Conservation (phyloP, 1,140 invertebrate genomes). For the Onthophagus taurus region DNA sequence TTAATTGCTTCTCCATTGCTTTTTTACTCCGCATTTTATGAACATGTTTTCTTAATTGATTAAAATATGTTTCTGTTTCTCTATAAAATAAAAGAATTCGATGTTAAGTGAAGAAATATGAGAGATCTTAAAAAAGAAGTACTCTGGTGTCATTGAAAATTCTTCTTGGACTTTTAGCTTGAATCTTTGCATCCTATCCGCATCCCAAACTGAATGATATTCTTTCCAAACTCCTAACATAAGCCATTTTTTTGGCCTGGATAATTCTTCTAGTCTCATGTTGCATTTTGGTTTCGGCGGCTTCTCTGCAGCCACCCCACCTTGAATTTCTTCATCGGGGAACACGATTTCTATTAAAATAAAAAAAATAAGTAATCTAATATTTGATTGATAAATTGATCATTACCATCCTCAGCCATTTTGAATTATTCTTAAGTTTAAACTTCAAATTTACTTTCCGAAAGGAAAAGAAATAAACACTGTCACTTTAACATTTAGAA, state of each 20-base stretch:
- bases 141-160: conserved; percentile 30
- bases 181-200: conserved; percentile 21
- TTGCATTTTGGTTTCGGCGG: conserved; percentile 20
- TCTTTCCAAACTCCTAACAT: conserved; percentile 24
- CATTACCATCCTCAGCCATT: too few relatives aligned
- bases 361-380: too few relatives aligned
- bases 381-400: too few relatives aligned
- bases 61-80: conserved; percentile 30
- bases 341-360: too few relatives aligned
- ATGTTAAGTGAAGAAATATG: too few relatives aligned
- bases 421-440: too few relatives aligned
- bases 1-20: conserved; percentile 8
- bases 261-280: conserved; percentile 24
- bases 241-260: conserved; percentile 22
- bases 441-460: too few relatives aligned
- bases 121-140: background rate
- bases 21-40: conserved; percentile 1
- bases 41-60: conserved; percentile 8
- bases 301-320: too few relatives aligned
- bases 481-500: too few relatives aligned
- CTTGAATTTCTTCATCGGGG: too few relatives aligned
- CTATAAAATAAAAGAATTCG: conserved; percentile 4
- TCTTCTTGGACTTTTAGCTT: conserved; percentile 24
- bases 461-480: too few relatives aligned
- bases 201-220: conserved; percentile 20